phyloP scores from a whole-genome alignment of 2,888 invertebrate species.

The Drosophila pegasa region DNA sequence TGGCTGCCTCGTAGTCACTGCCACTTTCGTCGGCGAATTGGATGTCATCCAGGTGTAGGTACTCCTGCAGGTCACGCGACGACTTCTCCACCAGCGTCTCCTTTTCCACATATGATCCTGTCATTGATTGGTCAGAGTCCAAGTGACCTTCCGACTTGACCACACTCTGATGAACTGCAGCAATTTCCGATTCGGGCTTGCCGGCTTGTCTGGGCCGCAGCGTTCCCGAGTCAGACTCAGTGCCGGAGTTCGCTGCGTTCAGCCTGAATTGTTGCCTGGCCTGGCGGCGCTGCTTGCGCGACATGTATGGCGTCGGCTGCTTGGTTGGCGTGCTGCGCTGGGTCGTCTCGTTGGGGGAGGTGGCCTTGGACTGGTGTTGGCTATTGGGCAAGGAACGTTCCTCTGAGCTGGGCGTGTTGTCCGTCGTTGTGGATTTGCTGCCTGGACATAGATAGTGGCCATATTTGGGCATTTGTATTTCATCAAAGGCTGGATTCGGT shows the following conservation, averaged over 20 bases:
- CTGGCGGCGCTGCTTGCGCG: constrained; percentile 73
- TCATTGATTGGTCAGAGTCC: constrained; percentile 72
- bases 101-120: constrained; percentile 86
- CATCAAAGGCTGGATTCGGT: constrained; percentile 80
- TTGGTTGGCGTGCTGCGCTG: constrained; percentile 59
- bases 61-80: constrained; percentile 87
- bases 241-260: constrained; percentile 47
- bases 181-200: constrained; percentile 45
- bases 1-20: constrained; percentile 70
- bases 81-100: constrained; percentile 89
- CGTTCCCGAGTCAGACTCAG: constrained; percentile 41
- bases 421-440: constrained; percentile 83
- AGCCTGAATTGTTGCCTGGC: constrained; percentile 72
- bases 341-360: constrained; percentile 75
- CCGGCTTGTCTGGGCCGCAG: constrained; percentile 15
- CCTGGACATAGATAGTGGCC: constrained; percentile 85
- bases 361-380: constrained; percentile 81
- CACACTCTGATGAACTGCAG: constrained; percentile 46
- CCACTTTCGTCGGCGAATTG: constrained; percentile 89
- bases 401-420: constrained; percentile 86
- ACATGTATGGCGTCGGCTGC: constrained; percentile 72
- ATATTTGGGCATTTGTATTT: constrained; percentile 85
- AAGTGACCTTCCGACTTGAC: constrained; percentile 39
- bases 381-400: constrained; percentile 83
- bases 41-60: constrained; percentile 88